phyloP scores from a whole-genome alignment of 2,113 vertebrate species.

The Ageneiosus marmoratus region DNA sequence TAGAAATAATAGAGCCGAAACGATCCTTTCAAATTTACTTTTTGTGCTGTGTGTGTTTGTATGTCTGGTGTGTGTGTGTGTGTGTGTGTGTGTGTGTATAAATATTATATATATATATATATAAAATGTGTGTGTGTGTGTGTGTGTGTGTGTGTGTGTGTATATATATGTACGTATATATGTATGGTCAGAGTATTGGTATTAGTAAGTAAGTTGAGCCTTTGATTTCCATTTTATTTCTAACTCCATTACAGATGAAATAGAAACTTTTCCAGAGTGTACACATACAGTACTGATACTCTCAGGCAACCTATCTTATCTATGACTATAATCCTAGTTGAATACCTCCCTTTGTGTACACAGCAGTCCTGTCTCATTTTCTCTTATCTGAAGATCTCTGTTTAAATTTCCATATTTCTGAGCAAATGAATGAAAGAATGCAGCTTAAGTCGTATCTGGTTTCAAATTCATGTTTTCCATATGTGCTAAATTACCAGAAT shows the following conservation, averaged over 20 bases:
- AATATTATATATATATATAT: no score
- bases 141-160: no score
- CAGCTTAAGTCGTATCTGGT: not conserved
- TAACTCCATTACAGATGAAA: not conserved
- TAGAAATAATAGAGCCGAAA: no score
- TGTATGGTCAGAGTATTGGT: not conserved
- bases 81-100: no score
- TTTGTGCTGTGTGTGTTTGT: no score
- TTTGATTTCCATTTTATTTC: not conserved
- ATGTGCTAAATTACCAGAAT: not conserved
- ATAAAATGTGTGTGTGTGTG: no score
- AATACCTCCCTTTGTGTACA: conserved; percentile 45
- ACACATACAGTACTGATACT: not conserved
- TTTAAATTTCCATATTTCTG: not conserved
- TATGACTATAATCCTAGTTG: conserved; percentile 28
- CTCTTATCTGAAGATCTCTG: not conserved
- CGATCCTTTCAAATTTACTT: no score
- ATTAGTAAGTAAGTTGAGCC: not conserved
- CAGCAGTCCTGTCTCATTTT: not conserved
- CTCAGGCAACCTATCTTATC: not conserved
- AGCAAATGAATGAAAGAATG: not conserved
- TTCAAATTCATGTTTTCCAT: not conserved
- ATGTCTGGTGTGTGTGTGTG: no score
- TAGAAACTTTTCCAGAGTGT: not conserved
- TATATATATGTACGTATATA: no score